Evolutionary conservation across 2,888 invertebrate genomes (phyloP), one percentile per base, ranked within the genome.

Genomic region (Cheilosia soror): DNA sequence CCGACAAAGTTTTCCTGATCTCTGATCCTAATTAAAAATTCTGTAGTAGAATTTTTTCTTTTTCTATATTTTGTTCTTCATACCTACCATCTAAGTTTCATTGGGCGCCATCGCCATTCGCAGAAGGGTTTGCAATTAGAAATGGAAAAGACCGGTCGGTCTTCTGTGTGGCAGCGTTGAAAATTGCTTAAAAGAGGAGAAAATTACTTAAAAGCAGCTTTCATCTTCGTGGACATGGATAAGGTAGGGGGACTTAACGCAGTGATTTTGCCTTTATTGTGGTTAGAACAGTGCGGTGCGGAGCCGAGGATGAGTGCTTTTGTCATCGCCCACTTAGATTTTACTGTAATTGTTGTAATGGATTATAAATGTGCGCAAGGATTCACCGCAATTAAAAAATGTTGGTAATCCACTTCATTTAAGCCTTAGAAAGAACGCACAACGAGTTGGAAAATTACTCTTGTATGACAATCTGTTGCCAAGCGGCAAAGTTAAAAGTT

Each of bases 161-260:
- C 37, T 49, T 40, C 60, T 40, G 58, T 51, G 42, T 60, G 66
- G 66, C 40, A 68, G 60, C 60, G 58, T 76, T 53, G 66, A 60
- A 66, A 76, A 76, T 76, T 76, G 76, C 66, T 76, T 68, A 76
- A 76, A 71, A 76, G 76, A 76, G 76, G 76, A 76, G 76, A 76
- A 76, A 76, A 76, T 76, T 76, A 76, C 51, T 58, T 66, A 76
- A 76, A 68, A 68, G 66, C 76, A 37, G 66, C 76, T 76, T 76
- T 60, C 60, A 60, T 76, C 76, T 76, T 68, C 29, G 42, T 31
- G 60, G 31, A 58, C 58, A 15, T 42, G 42, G 33, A 33, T 51
- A 68, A 68, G 58, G 76, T 66, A 27, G 65, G 25, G 33, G 33
- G 66, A 68, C 42, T 76, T 76, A 68, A 51, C 76, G 76, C 76